phyloP scores from a whole-genome alignment of 2,888 invertebrate genomes.

The Diarsia brunnea region DNA sequence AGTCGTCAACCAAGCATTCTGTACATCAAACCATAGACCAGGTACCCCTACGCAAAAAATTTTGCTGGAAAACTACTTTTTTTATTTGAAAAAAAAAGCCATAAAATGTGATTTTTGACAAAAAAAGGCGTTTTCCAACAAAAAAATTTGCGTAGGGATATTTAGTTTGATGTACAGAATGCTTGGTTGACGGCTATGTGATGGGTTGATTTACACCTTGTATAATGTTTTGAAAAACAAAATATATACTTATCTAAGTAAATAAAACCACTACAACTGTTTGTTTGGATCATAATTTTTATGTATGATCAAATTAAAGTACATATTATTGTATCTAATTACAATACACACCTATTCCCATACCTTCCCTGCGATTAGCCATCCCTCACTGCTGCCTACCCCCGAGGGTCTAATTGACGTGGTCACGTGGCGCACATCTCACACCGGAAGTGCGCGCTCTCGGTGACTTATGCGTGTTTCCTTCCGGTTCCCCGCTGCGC shows the following conservation, averaged over 20 bases:
- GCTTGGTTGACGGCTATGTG: no score
- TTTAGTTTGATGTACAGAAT: no score
- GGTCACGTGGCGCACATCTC: slow-evolving; percentile 75
- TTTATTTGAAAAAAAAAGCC: no score
- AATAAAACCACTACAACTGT: not conserved
- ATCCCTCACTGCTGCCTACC: slow-evolving; percentile 37
- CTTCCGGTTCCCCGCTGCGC: slow-evolving; percentile 78
- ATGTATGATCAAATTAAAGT: not conserved
- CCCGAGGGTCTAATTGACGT: slow-evolving; percentile 71
- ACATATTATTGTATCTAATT: not conserved
- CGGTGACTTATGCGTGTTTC: slow-evolving; percentile 84
- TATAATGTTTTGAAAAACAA: no score
- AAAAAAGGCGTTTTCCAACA: no score
- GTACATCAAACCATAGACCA: no score
- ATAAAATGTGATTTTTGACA: no score
- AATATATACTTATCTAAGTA: not conserved
- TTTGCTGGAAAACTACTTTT: no score
- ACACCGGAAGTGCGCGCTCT: slow-evolving; percentile 75
- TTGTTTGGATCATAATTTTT: not conserved
- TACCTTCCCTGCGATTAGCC: slow-evolving; percentile 45
- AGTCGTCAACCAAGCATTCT: no score
- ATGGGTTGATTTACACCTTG: no score
- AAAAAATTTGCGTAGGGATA: no score
- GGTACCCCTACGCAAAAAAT: no score
- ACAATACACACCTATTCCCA: not conserved